Evolutionary conservation across 2,888 invertebrate genomes (phyloP), one percentile per base, ranked within the genome.

Genomic region (Camptogramma bilineatum): DNA sequence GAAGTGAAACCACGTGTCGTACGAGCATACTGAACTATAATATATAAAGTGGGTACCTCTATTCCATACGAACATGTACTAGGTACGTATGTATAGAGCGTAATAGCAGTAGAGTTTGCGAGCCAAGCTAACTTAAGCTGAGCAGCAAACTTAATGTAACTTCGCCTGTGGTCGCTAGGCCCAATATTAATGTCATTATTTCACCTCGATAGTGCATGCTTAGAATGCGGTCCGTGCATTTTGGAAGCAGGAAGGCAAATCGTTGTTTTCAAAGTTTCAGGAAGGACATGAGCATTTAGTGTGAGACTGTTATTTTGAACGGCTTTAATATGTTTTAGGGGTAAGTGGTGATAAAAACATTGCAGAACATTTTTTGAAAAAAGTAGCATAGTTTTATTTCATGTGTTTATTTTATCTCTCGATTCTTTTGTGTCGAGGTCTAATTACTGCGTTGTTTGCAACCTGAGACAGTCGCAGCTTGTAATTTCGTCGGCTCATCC

Each of bases 131-230:
- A 83, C 76, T 84, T 83, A 79, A 83, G 82, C 84, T 79, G 77
- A 77, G 79, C 75, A 73, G 80, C 79, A 83, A 87, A 86, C 84
- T 84, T 83, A 82, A 83, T 83, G 85, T 78, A 81, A 86, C 79
- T 85, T 81, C 74, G 69, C 69, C 75, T 62, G 64, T 69, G 73
- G 73, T 63, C 72, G 73, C 73, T 76, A 76, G 75, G 77, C 76
- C 73, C 77, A 73, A 80, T 81, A 79, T 79, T 77, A 73, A 61
- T 71, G 64, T 71, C 75, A 74, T 79, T 76, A 77, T 76, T 74
- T 77, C 71, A 72, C 66, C 67, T 68, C 67, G 56, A 62, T 56
- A 44, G 51, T 13, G 48, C 62, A 58, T 31, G 65, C 13, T 50
- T 34, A 46, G 57, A 58, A 54, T 53, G 54, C 54, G 52, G 55